Evolutionary conservation across 2,888 invertebrate genomes (phyloP), one percentile per base, ranked within the genome.

Genomic region (Steromphala cineraria): DNA sequence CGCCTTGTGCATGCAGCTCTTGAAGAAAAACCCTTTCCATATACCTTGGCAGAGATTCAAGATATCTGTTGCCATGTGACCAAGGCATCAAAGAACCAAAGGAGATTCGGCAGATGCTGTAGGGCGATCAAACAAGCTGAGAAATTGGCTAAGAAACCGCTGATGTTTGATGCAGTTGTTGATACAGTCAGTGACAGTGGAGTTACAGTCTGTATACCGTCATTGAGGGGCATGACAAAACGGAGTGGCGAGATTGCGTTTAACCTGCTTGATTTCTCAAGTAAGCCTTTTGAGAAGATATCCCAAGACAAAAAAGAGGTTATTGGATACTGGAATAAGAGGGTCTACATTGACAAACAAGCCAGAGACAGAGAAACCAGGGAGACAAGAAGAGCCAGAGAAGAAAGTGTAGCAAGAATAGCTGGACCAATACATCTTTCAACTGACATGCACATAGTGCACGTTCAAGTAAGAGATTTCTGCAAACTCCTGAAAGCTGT

Each of bases 1-100:
- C 80, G 89, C 21, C 81, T 87, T 10, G 36, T 89, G 0, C 86
- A 87, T 81, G 86, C 87, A 17, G 78, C 77, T 15, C 67, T 83
- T 31, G 80, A 78, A 53, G 76, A 53, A 21, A 46, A 52, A 62
- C 19, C 31, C 15, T 75, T 79, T 46, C 85, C 87, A 24, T 88
- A 88, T 62, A 81, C 76, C 2, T 78, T 81, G 5, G 80, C 80
- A 8, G 88, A 89, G 67, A 80, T 89, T 0, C 82, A 83, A 24
- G 78, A 77, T 5, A 81, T 88, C 5, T 88, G 88, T 74, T n/a
- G 74, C 0, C 82, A 86, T 67, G 77, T 88, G 13, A 87, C 85
- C 76, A 78, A 85, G 67, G 82, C 83, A 8, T 80, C 85, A 24
- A 80, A 79, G 56, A 78, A 85, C 75, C 86, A 86, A 28, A 87